Conservation (phyloP, 2,888 invertebrate species). For the Philonicus albiceps region DNA sequence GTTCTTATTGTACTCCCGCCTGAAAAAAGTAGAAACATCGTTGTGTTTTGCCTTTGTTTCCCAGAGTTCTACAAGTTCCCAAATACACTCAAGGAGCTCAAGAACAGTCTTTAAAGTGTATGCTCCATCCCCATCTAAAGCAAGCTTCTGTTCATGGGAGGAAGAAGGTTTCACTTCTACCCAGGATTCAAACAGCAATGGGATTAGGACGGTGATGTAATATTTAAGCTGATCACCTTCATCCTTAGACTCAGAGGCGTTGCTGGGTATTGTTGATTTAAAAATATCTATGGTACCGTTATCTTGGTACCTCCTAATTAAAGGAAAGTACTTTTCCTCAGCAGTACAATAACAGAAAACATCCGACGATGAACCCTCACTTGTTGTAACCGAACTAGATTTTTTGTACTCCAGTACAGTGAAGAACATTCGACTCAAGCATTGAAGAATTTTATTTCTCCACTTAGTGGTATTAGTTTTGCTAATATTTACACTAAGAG, state of each 20-base stretch:
- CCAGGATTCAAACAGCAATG: slow-evolving; percentile 85
- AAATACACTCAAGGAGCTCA: slow-evolving; percentile 71
- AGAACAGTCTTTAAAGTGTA: slow-evolving; percentile 70
- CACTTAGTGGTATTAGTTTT: slow-evolving; percentile 80
- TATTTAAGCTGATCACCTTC: slow-evolving; percentile 66
- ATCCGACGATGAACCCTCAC: slow-evolving; percentile 53
- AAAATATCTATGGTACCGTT: slow-evolving; percentile 63
- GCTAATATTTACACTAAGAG: slow-evolving; percentile 73
- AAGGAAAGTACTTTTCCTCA: slow-evolving; percentile 26
- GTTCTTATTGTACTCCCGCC: slow-evolving; percentile 65
- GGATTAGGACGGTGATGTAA: slow-evolving; percentile 75
- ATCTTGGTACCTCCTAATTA: slow-evolving; percentile 44
- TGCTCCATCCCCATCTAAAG: slow-evolving; percentile 67
- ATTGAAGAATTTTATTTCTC: slow-evolving; percentile 77
- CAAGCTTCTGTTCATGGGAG: slow-evolving; percentile 58
- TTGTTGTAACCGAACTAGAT: neutral
- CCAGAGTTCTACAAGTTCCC: slow-evolving; percentile 63
- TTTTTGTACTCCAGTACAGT: slow-evolving; percentile 56
- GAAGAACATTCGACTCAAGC: slow-evolving; percentile 71
- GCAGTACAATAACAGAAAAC: neutral
- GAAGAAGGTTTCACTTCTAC: slow-evolving; percentile 74
- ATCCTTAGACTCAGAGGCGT: slow-evolving; percentile 49
- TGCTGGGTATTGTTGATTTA: slow-evolving; percentile 55
- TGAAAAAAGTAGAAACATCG: slow-evolving; percentile 66
- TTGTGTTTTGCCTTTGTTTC: slow-evolving; percentile 56